Evolutionary conservation across 2,888 invertebrate species (phyloP).

Genomic region (Baronia brevicornis): DNA sequence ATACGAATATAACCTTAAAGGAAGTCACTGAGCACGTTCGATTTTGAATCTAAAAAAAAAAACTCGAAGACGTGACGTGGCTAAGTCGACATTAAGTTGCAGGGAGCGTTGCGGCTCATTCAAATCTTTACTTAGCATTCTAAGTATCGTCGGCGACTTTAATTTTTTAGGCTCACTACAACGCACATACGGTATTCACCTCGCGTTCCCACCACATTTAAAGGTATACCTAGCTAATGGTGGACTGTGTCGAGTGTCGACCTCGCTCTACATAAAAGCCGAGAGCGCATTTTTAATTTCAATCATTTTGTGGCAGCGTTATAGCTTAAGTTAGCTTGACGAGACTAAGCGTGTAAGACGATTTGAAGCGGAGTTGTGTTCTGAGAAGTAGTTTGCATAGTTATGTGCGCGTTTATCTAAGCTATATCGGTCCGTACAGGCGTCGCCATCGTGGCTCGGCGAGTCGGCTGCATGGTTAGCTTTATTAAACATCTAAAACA

Average conservation of each 20-base stretch:
- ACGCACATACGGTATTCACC: conserved; percentile 60
- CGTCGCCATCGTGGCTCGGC: conserved; percentile 37
- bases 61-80: conserved; percentile 45
- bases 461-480: conserved; percentile 36
- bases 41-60: conserved; percentile 46
- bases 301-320: conserved; percentile 23
- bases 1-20: conserved; percentile 41
- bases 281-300: background rate
- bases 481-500: conserved; percentile 43
- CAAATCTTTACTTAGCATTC: conserved; percentile 68
- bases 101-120: conserved; percentile 46
- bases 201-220: conserved; percentile 61
- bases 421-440: conserved; percentile 52
- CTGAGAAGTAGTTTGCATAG: conserved; percentile 63
- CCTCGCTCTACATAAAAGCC: conserved; percentile 25
- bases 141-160: conserved; percentile 54
- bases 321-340: conserved; percentile 37
- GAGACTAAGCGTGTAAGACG: conserved; percentile 26
- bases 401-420: conserved; percentile 66
- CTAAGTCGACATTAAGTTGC: conserved; percentile 50
- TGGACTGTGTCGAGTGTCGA: conserved; percentile 30
- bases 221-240: conserved; percentile 62
- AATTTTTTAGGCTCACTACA: conserved; percentile 63
- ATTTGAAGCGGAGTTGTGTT: conserved; percentile 20
- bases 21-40: conserved; percentile 40